phyloP scores from a whole-genome alignment of 1,140 invertebrate genomes.

The Calephelis virginiensis region DNA sequence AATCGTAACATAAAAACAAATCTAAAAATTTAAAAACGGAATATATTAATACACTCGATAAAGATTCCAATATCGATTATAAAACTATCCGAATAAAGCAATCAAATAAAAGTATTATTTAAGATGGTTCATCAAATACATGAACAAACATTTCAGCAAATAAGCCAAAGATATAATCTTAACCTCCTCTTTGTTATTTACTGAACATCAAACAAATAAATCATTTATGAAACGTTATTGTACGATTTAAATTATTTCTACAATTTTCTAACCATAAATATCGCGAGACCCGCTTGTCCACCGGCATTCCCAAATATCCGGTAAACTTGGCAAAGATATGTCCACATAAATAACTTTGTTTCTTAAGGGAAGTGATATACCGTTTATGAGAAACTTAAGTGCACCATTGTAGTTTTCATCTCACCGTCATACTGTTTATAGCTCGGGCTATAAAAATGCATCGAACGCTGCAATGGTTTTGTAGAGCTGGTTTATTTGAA shows the following conservation, averaged over 20 bases:
- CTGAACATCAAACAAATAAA: constrained; percentile 14
- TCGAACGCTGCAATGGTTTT: constrained; percentile 48
- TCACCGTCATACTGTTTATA: constrained; percentile 50
- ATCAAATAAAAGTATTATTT: no score
- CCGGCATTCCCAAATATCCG: constrained; percentile 26
- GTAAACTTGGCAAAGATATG: constrained; percentile 32
- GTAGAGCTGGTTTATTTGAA: constrained; percentile 38
- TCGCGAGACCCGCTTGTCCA: constrained; percentile 18
- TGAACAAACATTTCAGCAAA: no score
- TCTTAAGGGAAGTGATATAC: constrained; percentile 47
- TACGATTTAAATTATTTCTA: constrained; percentile 15
- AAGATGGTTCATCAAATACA: no score
- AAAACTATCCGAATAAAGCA: no score
- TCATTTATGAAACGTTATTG: constrained; percentile 11
- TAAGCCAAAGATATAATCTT: no score
- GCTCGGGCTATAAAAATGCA: constrained; percentile 55
- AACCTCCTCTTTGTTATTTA: constrained; percentile 3
- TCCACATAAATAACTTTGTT: constrained; percentile 51
- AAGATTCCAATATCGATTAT: no score
- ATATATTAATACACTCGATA: no score
- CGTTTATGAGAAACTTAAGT: constrained; percentile 60
- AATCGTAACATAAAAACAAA: no score
- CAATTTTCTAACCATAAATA: constrained; percentile 16
- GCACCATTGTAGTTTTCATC: constrained; percentile 54
- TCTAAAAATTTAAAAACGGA: no score